Conservation (phyloP, 2,113 vertebrate species). For the Nesoenas mayeri region DNA sequence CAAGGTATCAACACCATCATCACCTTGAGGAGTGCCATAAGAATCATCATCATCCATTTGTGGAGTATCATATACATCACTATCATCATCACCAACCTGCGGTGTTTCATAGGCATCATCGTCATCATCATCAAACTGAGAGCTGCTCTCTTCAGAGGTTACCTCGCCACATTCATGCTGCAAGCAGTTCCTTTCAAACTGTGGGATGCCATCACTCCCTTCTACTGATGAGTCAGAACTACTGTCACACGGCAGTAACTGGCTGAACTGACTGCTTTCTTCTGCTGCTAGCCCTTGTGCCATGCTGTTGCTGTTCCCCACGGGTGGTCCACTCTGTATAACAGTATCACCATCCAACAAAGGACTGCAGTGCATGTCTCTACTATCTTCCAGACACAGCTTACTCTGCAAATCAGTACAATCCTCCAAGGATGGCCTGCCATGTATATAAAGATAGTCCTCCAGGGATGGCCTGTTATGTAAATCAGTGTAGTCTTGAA, state of each 20-base stretch:
- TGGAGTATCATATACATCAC: conserved; percentile 37
- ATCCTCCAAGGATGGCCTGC: not conserved
- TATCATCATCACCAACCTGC: conserved; percentile 55
- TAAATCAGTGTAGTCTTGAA: not conserved
- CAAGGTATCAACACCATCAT: conserved; percentile 43
- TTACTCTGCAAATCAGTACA: not conserved
- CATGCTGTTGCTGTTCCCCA: not conserved
- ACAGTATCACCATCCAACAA: not conserved
- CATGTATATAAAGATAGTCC: not conserved
- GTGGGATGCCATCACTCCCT: not conserved
- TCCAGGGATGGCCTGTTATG: not conserved
- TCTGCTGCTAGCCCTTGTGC: not conserved
- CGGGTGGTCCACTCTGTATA: not conserved
- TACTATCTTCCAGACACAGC: not conserved
- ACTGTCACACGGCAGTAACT: not conserved
- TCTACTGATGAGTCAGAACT: not conserved
- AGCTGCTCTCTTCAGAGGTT: not conserved
- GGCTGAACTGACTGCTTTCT: not conserved
- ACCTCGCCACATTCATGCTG: not conserved
- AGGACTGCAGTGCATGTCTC: not conserved
- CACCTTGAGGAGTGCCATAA: conserved; percentile 3
- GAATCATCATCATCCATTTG: conserved; percentile 39
- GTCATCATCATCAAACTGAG: conserved; percentile 37
- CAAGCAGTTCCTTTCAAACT: not conserved
- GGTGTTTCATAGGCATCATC: conserved; percentile 60